These are phyloP conservation scores for Margarornis squamiger DNA, from an alignment of 2,797 vertebrate species.

Conservation along the genomic window DNA sequence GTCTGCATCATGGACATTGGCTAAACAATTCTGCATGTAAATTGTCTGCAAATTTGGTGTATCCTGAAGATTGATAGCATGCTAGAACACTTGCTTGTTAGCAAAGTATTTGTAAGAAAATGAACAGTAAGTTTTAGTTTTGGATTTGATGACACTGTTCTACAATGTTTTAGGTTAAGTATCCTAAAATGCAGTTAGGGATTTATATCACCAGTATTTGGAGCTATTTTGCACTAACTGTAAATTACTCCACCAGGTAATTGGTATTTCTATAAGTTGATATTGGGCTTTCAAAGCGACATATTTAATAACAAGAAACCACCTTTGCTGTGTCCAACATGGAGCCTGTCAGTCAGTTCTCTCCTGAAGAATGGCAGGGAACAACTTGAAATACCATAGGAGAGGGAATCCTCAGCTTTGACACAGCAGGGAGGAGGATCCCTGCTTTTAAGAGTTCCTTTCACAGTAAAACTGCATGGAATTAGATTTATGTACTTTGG, in stretches of 20 bases:
- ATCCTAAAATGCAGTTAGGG: background rate
- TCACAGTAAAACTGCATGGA: conserved; percentile 25
- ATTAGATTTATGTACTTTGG: conserved; percentile 62
- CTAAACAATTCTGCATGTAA: background rate
- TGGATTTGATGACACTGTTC: background rate
- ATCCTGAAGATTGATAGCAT: background rate
- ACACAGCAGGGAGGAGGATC: conserved; percentile 12
- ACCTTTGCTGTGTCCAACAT: background rate
- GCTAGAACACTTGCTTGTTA: background rate
- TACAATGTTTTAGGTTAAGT: background rate
- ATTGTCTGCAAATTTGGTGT: background rate
- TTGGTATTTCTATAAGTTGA: background rate
- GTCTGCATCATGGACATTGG: background rate
- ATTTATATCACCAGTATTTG: background rate
- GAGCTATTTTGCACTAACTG: background rate
- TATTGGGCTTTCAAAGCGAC: background rate
- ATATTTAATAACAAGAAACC: background rate
- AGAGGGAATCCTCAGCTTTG: background rate
- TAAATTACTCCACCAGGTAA: background rate
- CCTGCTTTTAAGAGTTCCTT: conserved; percentile 34
- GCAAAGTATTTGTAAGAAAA: background rate
- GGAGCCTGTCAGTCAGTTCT: background rate
- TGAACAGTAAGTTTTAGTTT: background rate
- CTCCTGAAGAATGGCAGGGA: background rate
- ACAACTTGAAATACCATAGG: background rate